Conservation (phyloP, 2,797 vertebrate genomes). For the Merluccius polli region DNA sequence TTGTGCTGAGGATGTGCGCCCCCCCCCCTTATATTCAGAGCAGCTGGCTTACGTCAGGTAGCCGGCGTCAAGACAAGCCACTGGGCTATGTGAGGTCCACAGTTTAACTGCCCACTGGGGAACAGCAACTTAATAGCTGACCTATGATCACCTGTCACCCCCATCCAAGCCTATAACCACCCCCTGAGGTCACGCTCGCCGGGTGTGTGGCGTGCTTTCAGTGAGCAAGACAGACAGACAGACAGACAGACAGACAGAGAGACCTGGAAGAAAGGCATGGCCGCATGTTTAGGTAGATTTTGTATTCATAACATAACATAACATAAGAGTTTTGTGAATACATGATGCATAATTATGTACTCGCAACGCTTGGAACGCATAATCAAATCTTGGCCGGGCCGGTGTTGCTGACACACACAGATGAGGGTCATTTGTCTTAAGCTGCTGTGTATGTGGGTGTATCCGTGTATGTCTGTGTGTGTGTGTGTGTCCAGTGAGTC, state of each 20-base stretch:
- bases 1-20: not conserved
- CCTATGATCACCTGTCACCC: slow-evolving; percentile 48
- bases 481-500: not conserved
- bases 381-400: slow-evolving; percentile 42
- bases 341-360: slow-evolving; percentile 23
- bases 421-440: slow-evolving; percentile 65
- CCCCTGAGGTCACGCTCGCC: slow-evolving; percentile 29
- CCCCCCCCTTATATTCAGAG: not conserved
- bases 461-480: not conserved
- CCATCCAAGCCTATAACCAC: slow-evolving; percentile 31
- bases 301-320: no score
- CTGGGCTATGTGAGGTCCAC: no score
- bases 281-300: no score
- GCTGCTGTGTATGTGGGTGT: slow-evolving; percentile 9
- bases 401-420: slow-evolving; percentile 55
- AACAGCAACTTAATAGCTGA: slow-evolving; percentile 18
- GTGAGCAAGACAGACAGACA: slow-evolving; percentile 2
- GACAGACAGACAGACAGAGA: slow-evolving; percentile 16
- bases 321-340: not conserved
- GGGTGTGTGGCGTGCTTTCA: slow-evolving; percentile 27
- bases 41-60: slow-evolving; percentile 33
- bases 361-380: slow-evolving; percentile 30
- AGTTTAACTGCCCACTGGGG: slow-evolving; percentile 33
- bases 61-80: not conserved
- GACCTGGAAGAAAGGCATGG: no score